Evolutionary conservation across 1,140 invertebrate species (phyloP), one percentile per base, ranked within the genome.

Genomic region (Leptestheria dahalacensis): DNA sequence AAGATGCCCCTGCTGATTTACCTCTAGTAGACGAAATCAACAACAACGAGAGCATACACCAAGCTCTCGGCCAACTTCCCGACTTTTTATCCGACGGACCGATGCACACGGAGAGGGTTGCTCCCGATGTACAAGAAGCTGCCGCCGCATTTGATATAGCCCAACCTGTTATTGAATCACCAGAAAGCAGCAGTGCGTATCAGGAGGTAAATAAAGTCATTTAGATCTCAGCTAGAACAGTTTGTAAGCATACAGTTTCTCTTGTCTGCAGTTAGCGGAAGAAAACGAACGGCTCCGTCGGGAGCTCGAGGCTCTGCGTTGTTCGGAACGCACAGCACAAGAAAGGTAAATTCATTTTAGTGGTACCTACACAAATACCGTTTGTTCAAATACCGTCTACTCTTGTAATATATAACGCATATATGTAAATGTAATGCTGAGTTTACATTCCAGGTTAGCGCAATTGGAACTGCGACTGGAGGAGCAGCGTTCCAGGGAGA

Each of bases 41-140:
- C 53, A 55, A 55, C 9, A 55, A 55, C 28, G 53, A 55, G 25
- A 55, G 33, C 53, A 28, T 55, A 12, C 26, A 55, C 53, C 26
- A 33, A 20, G 33, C 33, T 41, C 53, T 55, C 15, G 33, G 26
- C 2, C 53, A 55, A 41, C 71, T 84, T 53, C 82, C 83, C 18
- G 83, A 85, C 65, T 85, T 85, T 70, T 73, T 85, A 29, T 82
- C 80, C 15, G 83, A 85, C 68, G 82, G 82, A 11, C 81, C 82
- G 12, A 82, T 84, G 61, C 72, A 71, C 26, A 68, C 69, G 25
- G 28, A 33, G 1, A 12, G 53, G 18, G 33, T 25, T 15, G 33
- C 23, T 10, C 69, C 33, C 33, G 33, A 41, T 41, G 6, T 41
- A 9, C 33, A 69, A 59, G 53, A 56, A 21, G n/a, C n/a, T n/a